Evolutionary conservation across 1,140 invertebrate genomes (phyloP), one percentile per base, ranked within the genome.

Genomic region (Cotesia vestalis): DNA sequence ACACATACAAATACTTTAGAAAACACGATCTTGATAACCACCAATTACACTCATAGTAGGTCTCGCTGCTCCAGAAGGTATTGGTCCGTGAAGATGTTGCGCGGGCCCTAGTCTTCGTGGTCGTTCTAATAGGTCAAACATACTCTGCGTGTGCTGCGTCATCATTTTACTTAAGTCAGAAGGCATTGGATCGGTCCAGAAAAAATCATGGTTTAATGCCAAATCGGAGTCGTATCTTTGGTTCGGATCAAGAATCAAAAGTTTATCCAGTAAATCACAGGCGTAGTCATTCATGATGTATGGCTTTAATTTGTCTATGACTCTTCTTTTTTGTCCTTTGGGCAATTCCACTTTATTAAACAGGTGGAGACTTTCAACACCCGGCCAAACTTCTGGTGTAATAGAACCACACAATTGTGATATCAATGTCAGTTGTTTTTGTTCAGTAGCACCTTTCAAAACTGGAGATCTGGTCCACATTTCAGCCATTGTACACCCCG

Each of bases 401-500:
- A 99, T 98, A 0, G 96, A 96, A 0, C 98, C 98, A 88, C 98
- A 99, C 8, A 99, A 86, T 82, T 99, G 96, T 1, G 94, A 96
- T 71, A 99, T 99, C 11, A 99, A 88, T 9, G 94, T 95, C 0
- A 99, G 84, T 79, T 99, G 98, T 80, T 98, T 95, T 79, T 98
- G 97, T 81, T 99, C 97, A 6, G 95, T 96, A 75, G 93, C 94
- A 1, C 98, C 98, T 89, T 97, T 92, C 92, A 94, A 93, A 68
- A 94, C 94, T 1, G 93, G 93, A 20, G 92, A 93, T 38, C 97
- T 88, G 0, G 97, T 99, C 98, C 98, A 99, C 95, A 99, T 97
- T 88, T 99, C 97, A 0, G 97, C 97, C 97, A 99, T 98, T 55
- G 99, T 99, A 81, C 98, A 99, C 0, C 98, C 98, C 35, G 96